phyloP scores from a whole-genome alignment of 1,140 invertebrate genomes.

The Euura saliciscinereae region DNA sequence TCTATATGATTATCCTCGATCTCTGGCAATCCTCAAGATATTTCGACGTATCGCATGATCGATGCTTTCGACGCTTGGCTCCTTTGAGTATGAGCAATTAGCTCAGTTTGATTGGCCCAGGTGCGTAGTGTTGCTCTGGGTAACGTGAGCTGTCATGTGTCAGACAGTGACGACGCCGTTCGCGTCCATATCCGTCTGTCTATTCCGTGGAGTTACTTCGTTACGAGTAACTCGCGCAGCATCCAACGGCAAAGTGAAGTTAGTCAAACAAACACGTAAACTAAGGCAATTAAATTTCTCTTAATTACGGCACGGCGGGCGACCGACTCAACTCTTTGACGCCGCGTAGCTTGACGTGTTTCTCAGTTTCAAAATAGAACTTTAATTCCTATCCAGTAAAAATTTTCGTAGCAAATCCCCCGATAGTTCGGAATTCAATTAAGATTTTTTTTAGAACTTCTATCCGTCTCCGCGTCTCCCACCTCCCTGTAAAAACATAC shows the following conservation, averaged over 20 bases:
- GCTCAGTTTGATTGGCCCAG: no score
- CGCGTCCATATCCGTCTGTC: background rate
- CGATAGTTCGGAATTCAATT: background rate
- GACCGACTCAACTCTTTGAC: background rate
- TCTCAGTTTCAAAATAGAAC: background rate
- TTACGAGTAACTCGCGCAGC: background rate
- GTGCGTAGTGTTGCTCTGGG: background rate
- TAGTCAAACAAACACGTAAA: background rate
- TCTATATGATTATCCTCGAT: no score
- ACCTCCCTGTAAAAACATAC: background rate
- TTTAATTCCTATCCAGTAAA: background rate
- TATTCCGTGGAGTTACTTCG: background rate
- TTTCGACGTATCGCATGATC: no score
- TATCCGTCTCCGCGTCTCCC: background rate
- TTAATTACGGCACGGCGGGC: background rate
- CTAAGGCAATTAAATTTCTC: constrained; percentile 4
- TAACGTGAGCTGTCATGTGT: background rate
- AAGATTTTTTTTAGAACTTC: background rate
- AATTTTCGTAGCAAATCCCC: background rate
- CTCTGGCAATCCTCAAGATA: no score
- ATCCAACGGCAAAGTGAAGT: background rate
- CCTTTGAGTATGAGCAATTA: no score
- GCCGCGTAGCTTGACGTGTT: background rate
- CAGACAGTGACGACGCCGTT: background rate
- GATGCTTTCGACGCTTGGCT: no score